Evolutionary conservation across 2,888 invertebrate genomes (phyloP).

Genomic region (Caenorhabditis becei): DNA sequence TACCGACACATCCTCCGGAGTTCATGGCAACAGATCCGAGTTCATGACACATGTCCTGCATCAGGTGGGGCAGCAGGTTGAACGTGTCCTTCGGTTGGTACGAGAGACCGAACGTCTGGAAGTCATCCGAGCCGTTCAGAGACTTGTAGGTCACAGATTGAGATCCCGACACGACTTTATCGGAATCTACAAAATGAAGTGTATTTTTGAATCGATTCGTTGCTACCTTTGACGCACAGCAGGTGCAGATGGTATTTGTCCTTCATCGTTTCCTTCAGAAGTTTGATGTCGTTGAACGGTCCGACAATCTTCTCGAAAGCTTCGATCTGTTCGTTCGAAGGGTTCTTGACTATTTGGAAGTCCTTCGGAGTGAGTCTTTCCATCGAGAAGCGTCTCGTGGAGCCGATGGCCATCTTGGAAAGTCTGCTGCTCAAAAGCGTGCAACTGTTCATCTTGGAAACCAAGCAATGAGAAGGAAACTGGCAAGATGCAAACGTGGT

Average conservation of each 20-base stretch:
- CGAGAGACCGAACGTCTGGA: slow-evolving; percentile 42
- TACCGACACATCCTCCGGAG: slow-evolving; percentile 59
- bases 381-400: slow-evolving; percentile 21
- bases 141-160: slow-evolving; percentile 53
- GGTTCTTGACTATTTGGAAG: slow-evolving; percentile 46
- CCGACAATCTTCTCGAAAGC: slow-evolving; percentile 39
- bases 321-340: slow-evolving; percentile 27
- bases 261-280: slow-evolving; percentile 54
- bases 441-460: slow-evolving; percentile 23
- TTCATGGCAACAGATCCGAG: slow-evolving; percentile 40
- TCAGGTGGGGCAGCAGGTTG: slow-evolving; percentile 39
- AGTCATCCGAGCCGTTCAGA: slow-evolving; percentile 23
- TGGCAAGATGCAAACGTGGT: background rate
- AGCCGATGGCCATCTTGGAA: slow-evolving; percentile 11
- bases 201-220: background rate
- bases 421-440: background rate
- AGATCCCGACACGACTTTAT: slow-evolving; percentile 25
- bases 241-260: slow-evolving; percentile 49
- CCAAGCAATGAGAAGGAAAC: slow-evolving; percentile 10
- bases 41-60: slow-evolving; percentile 41
- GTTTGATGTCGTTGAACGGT: slow-evolving; percentile 12
- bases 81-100: slow-evolving; percentile 31
- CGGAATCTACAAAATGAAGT: background rate
- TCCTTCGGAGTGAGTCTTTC: slow-evolving; percentile 34
- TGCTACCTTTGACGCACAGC: slow-evolving; percentile 51